Conservation (phyloP, 2,113 vertebrate genomes). For the Microcebus lehilahytsara region DNA sequence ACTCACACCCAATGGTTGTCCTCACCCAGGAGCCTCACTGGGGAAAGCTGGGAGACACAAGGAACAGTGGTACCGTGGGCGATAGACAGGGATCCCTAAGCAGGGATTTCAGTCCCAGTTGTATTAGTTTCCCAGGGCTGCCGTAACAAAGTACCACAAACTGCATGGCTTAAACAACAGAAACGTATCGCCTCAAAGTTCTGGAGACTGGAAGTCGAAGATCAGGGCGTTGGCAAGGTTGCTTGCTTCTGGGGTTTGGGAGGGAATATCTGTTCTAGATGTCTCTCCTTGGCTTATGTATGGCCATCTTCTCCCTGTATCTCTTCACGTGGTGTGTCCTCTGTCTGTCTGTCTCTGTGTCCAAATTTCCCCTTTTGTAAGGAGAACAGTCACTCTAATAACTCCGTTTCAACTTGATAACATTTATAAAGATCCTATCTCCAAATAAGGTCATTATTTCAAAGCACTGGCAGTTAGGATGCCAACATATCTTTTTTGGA, state of each 20-base stretch:
- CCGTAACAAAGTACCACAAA: background rate
- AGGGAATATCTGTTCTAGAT: background rate
- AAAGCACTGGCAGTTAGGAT: background rate
- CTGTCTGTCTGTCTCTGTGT: background rate
- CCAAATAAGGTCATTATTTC: slow-evolving; percentile 26
- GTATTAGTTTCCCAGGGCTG: background rate
- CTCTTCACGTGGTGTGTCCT: background rate
- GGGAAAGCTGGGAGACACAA: background rate
- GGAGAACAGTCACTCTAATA: background rate
- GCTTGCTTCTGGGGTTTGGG: background rate
- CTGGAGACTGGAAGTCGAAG: background rate
- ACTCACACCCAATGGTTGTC: background rate
- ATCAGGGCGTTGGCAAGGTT: background rate
- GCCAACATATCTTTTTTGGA: background rate
- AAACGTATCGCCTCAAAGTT: background rate
- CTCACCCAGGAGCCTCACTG: background rate
- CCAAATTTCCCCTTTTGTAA: background rate
- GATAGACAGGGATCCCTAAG: background rate
- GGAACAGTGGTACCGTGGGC: background rate
- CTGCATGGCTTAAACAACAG: background rate
- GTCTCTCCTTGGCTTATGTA: background rate
- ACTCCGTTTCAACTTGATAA: background rate
- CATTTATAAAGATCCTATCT: background rate
- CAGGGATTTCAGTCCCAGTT: background rate
- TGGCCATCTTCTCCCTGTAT: background rate